phyloP scores from a whole-genome alignment of 2,888 invertebrate species.

The Alviniconcha strummeri region DNA sequence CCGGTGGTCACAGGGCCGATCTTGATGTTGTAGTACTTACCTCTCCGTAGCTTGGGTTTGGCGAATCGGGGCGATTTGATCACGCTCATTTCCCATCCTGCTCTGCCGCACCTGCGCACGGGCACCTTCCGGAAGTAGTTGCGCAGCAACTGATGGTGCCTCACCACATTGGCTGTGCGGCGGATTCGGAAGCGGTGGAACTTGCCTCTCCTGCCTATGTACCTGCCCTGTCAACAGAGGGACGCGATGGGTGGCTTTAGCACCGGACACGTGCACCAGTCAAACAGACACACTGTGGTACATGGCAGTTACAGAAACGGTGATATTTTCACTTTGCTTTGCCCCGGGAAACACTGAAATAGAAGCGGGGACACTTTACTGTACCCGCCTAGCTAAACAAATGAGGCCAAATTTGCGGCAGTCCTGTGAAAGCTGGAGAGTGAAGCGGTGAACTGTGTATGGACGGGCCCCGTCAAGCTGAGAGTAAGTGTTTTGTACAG shows the following conservation, averaged over 20 bases:
- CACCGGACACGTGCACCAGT: not conserved
- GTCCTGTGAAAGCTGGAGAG: too few relatives aligned
- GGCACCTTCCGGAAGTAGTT: conserved; percentile 5
- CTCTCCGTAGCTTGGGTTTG: not conserved
- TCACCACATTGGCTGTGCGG: not conserved
- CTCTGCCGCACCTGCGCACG: not conserved
- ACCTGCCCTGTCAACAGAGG: not conserved
- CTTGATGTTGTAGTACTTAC: conserved; percentile 1
- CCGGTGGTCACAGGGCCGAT: not conserved
- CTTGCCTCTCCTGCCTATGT: not conserved
- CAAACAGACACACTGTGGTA: not conserved
- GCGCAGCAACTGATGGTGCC: not conserved
- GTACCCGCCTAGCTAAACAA: too few relatives aligned
- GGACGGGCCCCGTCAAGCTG: too few relatives aligned
- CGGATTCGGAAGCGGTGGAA: not conserved
- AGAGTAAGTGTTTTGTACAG: too few relatives aligned
- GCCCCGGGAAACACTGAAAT: too few relatives aligned
- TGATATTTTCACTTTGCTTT: too few relatives aligned
- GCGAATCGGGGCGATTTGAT: not conserved
- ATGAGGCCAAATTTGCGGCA: too few relatives aligned
- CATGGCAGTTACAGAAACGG: too few relatives aligned
- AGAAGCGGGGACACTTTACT: too few relatives aligned
- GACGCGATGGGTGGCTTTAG: not conserved
- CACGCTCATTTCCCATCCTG: not conserved
- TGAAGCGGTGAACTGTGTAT: too few relatives aligned